Base-by-base conservation (phyloP, 2,797 vertebrate species). In the Argya squamiceps region DNA sequence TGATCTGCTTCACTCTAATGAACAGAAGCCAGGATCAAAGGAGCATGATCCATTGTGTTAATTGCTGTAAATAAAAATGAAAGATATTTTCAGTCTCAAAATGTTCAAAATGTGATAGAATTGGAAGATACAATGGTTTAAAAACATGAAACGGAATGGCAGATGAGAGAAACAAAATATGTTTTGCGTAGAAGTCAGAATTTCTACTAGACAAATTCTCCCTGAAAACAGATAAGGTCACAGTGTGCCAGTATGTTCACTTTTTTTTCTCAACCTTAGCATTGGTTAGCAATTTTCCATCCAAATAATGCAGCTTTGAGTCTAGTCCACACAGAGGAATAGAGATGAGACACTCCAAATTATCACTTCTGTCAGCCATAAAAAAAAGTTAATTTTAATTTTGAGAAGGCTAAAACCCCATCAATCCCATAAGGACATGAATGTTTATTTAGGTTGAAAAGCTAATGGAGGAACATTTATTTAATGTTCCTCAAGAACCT, bases 171-270 rank as follows among this genome's bases (percentile, higher is more conserved):
- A 82, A 6, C 2, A 39, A 80, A 59, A 4, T 32, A 34, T 0
- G 1, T 39, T 85, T 73, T 63, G 2, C 11, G 47, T 3, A 26
- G 20, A 80, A 49, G 9, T 56, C 26, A 56, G 34, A 43, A 74
- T 76, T 73, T 62, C 47, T 73, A 5, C 6, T 11, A 16, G 11
- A 50, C 4, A 47, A 65, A 88, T 52, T 8, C 6, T 37, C 7
- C 14, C 7, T 59, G 16, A 59, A 59, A 79, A 46, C 0, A 65
- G 12, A 15, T 37, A 83, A 70, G 16, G 2, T 2, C 36, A 47
- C 0, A 0, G 1, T 27, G 13, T 64, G 10, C 15, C 24, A 56
- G 29, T 15, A 7, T 6, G 2, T 44, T 68, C 5, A 10, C 2
- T 20, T 71, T 65, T 71, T 53, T 55, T n/a, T 7, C 11, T 73